Percentiles rank a stretch among this genome's conserved stretches.
phyloP scores from a whole-genome alignment of 2,888 invertebrate species.

The Drosophila tripunctata region DNA sequence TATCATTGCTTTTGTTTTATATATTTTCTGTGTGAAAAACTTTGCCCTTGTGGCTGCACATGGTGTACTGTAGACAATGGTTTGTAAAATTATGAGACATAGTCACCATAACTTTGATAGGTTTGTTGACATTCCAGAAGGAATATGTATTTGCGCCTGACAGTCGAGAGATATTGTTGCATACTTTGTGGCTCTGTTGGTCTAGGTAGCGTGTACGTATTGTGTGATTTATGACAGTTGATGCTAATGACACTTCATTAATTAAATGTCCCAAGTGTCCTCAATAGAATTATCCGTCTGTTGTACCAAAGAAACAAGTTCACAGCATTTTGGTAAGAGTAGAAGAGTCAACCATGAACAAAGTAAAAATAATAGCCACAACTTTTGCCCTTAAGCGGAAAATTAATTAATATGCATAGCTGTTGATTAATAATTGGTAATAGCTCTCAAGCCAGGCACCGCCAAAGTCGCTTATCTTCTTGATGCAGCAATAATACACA shows the following conservation, averaged over 20 bases:
- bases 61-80: conserved; percentile 47
- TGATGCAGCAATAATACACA: background rate
- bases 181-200: conserved; percentile 13
- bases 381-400: conserved; percentile 14
- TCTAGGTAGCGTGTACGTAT: conserved; percentile 4
- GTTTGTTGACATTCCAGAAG: conserved; percentile 48
- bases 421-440: conserved; percentile 24
- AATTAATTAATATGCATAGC: conserved; percentile 65
- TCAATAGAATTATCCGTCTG: conserved; percentile 26
- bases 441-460: background rate
- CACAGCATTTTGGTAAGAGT: background rate
- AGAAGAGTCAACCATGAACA: background rate
- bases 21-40: conserved; percentile 5
- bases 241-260: conserved; percentile 69
- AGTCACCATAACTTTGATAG: conserved; percentile 24
- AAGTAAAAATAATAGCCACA: conserved; percentile 9
- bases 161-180: conserved; percentile 34
- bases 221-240: conserved; percentile 63
- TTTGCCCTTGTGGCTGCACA: conserved; percentile 16
- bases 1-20: background rate
- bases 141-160: conserved; percentile 27
- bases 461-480: conserved; percentile 2
- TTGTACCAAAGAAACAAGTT: background rate
- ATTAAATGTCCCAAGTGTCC: conserved; percentile 58
- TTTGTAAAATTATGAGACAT: conserved; percentile 34